Base-by-base conservation (phyloP, 2,113 vertebrate species). In the Oenanthe oenanthe region DNA sequence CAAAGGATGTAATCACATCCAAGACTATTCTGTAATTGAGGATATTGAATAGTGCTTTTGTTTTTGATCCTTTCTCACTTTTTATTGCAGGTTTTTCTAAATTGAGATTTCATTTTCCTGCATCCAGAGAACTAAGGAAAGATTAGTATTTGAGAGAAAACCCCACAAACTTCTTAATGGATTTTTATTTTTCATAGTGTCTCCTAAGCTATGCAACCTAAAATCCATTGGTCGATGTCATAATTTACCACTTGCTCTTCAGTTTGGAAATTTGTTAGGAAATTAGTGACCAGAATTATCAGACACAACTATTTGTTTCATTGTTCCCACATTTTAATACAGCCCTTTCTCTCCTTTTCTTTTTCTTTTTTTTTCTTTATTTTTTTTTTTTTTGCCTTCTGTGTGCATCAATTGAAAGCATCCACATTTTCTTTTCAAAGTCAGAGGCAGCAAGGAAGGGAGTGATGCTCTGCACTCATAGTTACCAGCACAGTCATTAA, bases 111-210 rank as follows among this genome's bases (percentile, higher is more conserved):
- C 4, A 34, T 11, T 85, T 79, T 73, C 31, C 25, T 70, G 11
- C 10, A 45, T 15, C 36, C 17, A 21, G 31, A 63, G 21, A 67
- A 62, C 22, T 42, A 66, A 67, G 32, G 4, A 80, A 77, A 83
- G 1, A 20, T 70, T 50, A 18, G 9, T 9, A 81, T 65, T 93
- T 34, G 7, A 34, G 42, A 70, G 14, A 82, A 32, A 38, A 38
- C 5, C 10, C 7, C 32, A 32, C 0, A 5, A 22, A n/a, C 3
- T 20, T 66, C 18, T 45, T 17, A 38, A 45, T 13, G 13, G 2
- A 2, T 65, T 57, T n/a, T 47, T 43, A 9, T 48, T 92, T 87
- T 67, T 71, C 26, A 4, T 31, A 25, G 4, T 7, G 3, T 48
- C 25, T 48, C 54, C 20, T 80, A 77, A 73, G 19, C 40, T 50